phyloP scores from a whole-genome alignment of 2,113 vertebrate species.

The Accipiter cooperii region DNA sequence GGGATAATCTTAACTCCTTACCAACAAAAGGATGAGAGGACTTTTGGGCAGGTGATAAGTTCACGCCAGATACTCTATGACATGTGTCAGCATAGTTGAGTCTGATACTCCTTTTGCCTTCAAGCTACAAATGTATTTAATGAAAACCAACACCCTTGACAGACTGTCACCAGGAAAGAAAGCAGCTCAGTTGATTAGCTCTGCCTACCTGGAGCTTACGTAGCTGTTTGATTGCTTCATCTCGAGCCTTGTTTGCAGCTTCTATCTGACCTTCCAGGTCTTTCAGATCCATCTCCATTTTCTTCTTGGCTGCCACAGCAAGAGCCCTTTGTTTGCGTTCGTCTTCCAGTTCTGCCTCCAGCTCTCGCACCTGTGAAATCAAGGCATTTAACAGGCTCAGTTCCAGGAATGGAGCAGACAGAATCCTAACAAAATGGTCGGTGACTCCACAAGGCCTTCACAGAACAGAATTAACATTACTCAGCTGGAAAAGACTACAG shows the following conservation, averaged over 20 bases:
- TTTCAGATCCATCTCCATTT: constrained; percentile 95
- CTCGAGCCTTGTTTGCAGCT: constrained; percentile 89
- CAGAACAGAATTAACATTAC: background rate
- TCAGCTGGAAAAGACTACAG: background rate
- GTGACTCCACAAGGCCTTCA: background rate
- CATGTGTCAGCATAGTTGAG: accelerated
- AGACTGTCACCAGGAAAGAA: background rate
- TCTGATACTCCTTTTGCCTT: background rate
- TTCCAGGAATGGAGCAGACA: background rate
- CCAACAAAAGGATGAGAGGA: background rate
- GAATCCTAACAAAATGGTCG: too few relatives aligned
- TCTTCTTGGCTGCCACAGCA: constrained; percentile 91
- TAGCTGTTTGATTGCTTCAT: constrained; percentile 96
- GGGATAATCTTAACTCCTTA: background rate
- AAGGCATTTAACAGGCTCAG: background rate
- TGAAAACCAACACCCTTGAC: background rate
- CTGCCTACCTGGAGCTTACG: constrained; percentile 87
- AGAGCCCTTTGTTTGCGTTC: constrained; percentile 93
- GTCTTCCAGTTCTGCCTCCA: constrained; percentile 94
- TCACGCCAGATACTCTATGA: background rate
- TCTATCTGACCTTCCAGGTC: constrained; percentile 94
- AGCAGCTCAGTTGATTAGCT: background rate
- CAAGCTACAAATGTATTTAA: background rate
- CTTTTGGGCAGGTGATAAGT: background rate
- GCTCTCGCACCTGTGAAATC: constrained; percentile 83